Evolutionary conservation across 2,797 vertebrate genomes (phyloP), one percentile per base, ranked within the genome.

Genomic region (Anguilla marmorata): DNA sequence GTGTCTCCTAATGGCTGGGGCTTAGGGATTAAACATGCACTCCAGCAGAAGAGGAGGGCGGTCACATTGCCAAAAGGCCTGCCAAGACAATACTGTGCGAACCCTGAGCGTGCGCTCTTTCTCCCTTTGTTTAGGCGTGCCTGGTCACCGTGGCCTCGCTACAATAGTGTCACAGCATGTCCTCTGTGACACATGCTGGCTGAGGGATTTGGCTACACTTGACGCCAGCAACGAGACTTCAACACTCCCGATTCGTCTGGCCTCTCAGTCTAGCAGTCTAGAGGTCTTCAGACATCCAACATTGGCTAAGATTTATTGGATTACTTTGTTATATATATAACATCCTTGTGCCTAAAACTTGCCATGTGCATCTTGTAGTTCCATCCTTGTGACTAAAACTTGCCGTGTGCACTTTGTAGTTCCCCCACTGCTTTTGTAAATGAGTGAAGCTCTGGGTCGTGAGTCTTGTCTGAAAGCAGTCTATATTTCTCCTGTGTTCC

Each of bases 1-100:
- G 90, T 85, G 90, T 90, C 89, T 93, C 93, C 92, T 93, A 93
- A 93, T 88, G 89, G 91, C 91, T 91, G 90, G 92, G 93, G 92
- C 33, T 93, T 92, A 93, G 92, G 92, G 93, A 95, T 95, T 95
- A 95, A 92, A 90, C 33, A 87, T 92, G 93, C 93, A 93, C 92
- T 94, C 92, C 91, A 92, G 93, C 93, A 92, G 60, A 79, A 86
- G 80, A 63, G 84, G 63, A 69, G 88, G 21, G 60, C 19, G 52
- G 66, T 80, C 58, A 86, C 87, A 82, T 92, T 89, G 92, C 92
- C 93, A 91, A 92, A 90, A 91, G 91, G 90, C 90, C 90, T 95
- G 93, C 91, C 90, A 94, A 92, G 90, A 91, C 91, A 89, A 90
- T 92, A 89, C 86, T 6, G 88, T 87, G 87, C 9, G 45, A 82